Conservation (phyloP, 2,888 invertebrate species). For the Latheticus oryzae region DNA sequence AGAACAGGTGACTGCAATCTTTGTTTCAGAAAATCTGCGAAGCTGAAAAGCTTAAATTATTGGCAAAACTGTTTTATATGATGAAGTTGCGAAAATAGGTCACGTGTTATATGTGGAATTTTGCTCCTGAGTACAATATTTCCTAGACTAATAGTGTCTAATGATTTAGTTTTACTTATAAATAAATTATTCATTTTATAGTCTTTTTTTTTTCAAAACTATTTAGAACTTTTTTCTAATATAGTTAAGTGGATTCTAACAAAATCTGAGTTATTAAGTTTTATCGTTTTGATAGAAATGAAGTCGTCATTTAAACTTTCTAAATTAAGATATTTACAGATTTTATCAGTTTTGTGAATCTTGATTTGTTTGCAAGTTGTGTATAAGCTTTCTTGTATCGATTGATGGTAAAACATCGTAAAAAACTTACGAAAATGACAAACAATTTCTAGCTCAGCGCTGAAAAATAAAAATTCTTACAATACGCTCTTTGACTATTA, state of each 20-base stretch:
- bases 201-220: no score
- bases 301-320: constrained; percentile 20
- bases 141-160: constrained; percentile 26
- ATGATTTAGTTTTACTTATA: constrained; percentile 27
- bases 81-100: constrained; percentile 23
- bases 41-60: constrained; percentile 24
- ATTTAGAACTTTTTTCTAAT: no score
- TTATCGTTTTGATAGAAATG: constrained; percentile 3
- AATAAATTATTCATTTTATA: constrained; percentile 28
- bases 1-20: constrained; percentile 20
- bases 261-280: no score
- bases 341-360: constrained; percentile 12
- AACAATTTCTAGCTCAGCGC: no score
- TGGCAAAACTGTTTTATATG: constrained; percentile 22
- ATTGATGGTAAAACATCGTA: background rate
- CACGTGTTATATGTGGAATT: constrained; percentile 14
- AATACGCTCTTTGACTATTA: no score
- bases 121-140: constrained; percentile 31
- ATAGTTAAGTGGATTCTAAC: no score
- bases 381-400: constrained; percentile 10
- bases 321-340: constrained; percentile 21
- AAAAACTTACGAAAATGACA: constrained; percentile 3
- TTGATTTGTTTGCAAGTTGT: constrained; percentile 22
- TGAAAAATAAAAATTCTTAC: no score
- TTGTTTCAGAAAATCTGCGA: background rate